Base-by-base conservation (phyloP, 2,113 vertebrate genomes). In the Megaleporinus macrocephalus region DNA sequence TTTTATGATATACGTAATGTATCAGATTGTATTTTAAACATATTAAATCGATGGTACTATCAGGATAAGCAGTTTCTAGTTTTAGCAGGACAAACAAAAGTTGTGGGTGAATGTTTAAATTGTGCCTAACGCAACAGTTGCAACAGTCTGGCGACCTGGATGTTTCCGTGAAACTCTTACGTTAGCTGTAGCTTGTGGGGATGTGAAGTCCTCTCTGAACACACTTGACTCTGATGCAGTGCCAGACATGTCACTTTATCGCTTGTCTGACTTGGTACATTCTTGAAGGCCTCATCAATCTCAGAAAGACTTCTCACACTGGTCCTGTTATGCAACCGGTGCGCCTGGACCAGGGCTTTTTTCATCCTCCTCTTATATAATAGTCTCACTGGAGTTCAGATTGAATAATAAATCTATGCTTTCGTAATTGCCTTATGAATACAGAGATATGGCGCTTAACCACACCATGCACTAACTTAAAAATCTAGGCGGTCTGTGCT, bases 201-300 rank as follows among this genome's bases (percentile, higher is more conserved):
- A 69, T 69, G 13, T 27, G 0, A 20, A 78, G 30, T 71, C 66
- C 53, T 72, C 41, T 62, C 53, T 51, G 15, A 73, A 12, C 22
- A 41, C 24, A 16, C 51, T 7, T 36, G n/a, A 30, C 62, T 71
- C 61, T 73, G 59, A 77, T 26, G 18, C 47, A 12, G 18, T 36
- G 29, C 26, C 44, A 72, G 20, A 70, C 15, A 27, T 66, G 72
- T 76, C 63, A 72, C 57, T 26, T 5, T 77, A 80, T 83, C 41
- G 29, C 20, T 62, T 62, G 62, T 74, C 68, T 83, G 73, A 80
- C 51, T 55, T 73, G 24, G 59, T 81, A 78, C 81, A 83, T 80
- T 80, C 78, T 79, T 55, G 20, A 53, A 73, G 53, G 7, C 66
- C 73, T 73, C 68, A 55, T 76, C 81, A 63, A 74, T 80, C 73